Base-by-base conservation (phyloP, 2,888 invertebrate species). In the Panorpa germanica region DNA sequence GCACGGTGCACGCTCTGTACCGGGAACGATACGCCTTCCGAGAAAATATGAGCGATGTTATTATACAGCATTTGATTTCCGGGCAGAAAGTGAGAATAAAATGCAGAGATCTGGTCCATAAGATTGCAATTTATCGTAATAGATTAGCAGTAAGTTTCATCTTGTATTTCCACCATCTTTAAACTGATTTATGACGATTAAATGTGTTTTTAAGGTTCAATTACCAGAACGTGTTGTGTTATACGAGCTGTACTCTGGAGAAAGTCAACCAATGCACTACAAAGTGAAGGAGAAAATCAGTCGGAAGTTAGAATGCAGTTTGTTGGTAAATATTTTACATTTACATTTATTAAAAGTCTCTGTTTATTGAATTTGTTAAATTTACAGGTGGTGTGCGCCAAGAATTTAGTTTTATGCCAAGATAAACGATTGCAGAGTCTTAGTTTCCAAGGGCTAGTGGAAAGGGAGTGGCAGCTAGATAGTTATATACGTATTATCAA, bases 41-140 rank as follows among this genome's bases (percentile, higher is more conserved):
- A 36, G 95, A 96, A 55, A 90, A 91, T 48, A 93, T 98, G 91
- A 96, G 95, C 3, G 98, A 98, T 53, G 90, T 99, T 13, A 90
- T 96, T 36, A 88, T 98, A 42, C 88, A 90, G 43, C 82, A 91
- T 55, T 59, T 91, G 34, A 64, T 83, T 34, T 78, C 81, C 1
- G 82, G 83, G 38, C 78, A 85, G 46, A 85, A 80, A 57, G 82
- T 93, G 20, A 66, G 90, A 35, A 96, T 98, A 34, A 91, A 91
- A 51, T 98, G 96, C 43, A 70, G 93, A 41, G 96, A 98, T 59
- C 63, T 95, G 21, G 91, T 98, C 32, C 86, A 88, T 53, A 93
- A 91, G 57, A 83, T 95, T 41, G 90, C 91, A 1, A 85, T 93
- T 38, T 90, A 85, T 50, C 77, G 82, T 45, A 73, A 86, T 52